Evolutionary conservation across 2,113 vertebrate genomes (phyloP).

Genomic region (Gymnorhina tibicen): DNA sequence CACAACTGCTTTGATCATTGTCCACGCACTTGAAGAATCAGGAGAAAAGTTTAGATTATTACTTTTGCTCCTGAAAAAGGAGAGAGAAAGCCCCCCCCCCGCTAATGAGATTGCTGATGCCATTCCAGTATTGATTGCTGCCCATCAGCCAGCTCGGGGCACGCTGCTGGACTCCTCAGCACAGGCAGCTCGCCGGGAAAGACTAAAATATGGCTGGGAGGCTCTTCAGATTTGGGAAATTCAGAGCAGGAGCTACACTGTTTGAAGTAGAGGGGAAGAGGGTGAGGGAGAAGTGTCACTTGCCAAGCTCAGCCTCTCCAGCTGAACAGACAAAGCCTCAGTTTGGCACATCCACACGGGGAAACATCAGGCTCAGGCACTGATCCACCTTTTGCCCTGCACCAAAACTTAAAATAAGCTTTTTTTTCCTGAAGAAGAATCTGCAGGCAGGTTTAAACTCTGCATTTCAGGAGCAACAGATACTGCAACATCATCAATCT

Average conservation of each 20-base stretch:
- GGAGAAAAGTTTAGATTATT: not conserved
- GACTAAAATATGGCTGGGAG: not conserved
- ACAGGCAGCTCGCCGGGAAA: not conserved
- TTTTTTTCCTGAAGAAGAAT: not conserved
- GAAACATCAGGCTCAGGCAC: not conserved
- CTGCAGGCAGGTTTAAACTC: not conserved
- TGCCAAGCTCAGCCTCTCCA: not conserved
- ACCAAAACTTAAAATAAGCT: not conserved
- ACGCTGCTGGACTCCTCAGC: not conserved
- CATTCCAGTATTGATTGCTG: not conserved
- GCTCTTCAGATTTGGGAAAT: not conserved
- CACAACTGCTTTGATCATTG: not conserved
- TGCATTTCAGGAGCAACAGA: not conserved
- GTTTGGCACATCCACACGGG: not conserved
- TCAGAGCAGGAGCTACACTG: not conserved
- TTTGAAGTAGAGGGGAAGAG: not conserved
- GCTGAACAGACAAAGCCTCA: not conserved
- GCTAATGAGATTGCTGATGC: not conserved
- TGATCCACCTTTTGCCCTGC: not conserved
- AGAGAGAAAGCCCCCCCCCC: not conserved
- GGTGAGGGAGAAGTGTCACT: not conserved
- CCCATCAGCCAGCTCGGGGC: not conserved
- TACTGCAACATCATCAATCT: not conserved
- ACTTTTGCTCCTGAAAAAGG: not conserved
- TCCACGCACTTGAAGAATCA: not conserved